A percentile compares a stretch with the other conserved stretches of the same genome.
These are phyloP conservation scores for Aphidoletes aphidimyza DNA, from an alignment of 2,888 invertebrate species.

Conservation along the genomic window DNA sequence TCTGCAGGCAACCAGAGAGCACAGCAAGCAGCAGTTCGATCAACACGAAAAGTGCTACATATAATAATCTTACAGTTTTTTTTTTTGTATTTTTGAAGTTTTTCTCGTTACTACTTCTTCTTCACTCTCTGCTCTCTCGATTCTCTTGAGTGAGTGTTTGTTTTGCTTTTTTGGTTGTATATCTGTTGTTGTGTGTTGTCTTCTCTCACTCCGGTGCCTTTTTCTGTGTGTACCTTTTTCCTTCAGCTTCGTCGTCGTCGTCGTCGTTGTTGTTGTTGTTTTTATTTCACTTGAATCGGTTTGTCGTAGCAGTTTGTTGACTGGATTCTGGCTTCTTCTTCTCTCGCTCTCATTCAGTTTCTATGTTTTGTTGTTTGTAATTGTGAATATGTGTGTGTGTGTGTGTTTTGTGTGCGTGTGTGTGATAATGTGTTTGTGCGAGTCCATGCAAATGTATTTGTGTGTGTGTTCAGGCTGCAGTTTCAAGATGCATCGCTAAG, in stretches of 20 bases:
- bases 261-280: too few species aligned
- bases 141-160: neutral
- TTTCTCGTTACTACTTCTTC: neutral
- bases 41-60: conserved; percentile 29
- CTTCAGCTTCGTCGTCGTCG: neutral
- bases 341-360: too few species aligned
- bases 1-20: neutral
- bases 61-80: too few species aligned
- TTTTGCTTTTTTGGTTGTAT: conserved; percentile 15
- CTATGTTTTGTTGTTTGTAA: too few species aligned
- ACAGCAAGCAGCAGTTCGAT: conserved; percentile 5
- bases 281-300: conserved; percentile 22
- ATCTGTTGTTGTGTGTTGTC: conserved; percentile 33
- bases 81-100: too few species aligned
- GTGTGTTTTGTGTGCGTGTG: neutral
- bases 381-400: neutral
- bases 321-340: too few species aligned
- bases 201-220: too few species aligned
- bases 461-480: neutral
- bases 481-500: conserved; percentile 6
- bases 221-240: neutral
- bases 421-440: neutral
- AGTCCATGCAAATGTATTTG: neutral
- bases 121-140: too few species aligned
- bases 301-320: conserved; percentile 40